A percentile compares a stretch with the other conserved stretches of the same genome.
Evolutionary conservation across 2,888 invertebrate species (phyloP).

Genomic region (Ischnura elegans): DNA sequence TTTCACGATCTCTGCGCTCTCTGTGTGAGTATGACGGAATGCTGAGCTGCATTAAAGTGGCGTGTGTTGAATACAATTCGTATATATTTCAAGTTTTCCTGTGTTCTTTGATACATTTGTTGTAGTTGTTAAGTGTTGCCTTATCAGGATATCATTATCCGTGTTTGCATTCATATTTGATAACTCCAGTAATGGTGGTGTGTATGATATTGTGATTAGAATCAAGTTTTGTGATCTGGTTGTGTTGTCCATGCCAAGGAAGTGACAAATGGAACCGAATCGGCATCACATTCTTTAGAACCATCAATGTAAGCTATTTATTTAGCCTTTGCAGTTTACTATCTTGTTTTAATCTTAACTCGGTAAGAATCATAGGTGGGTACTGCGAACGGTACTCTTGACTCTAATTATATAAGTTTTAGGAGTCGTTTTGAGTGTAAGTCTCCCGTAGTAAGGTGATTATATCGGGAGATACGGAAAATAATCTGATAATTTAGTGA

Average conservation of each 20-base stretch:
- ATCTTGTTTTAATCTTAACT: neutral
- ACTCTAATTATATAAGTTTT: conserved; percentile 38
- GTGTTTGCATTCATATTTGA: conserved; percentile 52
- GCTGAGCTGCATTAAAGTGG: conserved; percentile 67
- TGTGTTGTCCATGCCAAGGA: conserved; percentile 66
- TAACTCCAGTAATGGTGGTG: conserved; percentile 47
- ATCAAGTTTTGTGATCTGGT: conserved; percentile 52
- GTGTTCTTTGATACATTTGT: conserved; percentile 53
- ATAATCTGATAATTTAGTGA: neutral
- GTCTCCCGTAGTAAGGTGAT: neutral
- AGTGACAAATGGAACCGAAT: conserved; percentile 64
- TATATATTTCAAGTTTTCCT: conserved; percentile 59
- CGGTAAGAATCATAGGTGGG: neutral
- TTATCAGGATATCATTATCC: conserved; percentile 56
- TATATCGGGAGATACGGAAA: neutral
- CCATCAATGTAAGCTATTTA: conserved; percentile 55
- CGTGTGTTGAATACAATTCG: conserved; percentile 63
- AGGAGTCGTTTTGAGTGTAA: conserved; percentile 33
- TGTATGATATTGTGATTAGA: conserved; percentile 54
- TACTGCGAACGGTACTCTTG: neutral
- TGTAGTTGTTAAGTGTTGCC: conserved; percentile 64
- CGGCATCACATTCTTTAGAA: conserved; percentile 42
- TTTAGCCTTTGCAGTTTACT: neutral
- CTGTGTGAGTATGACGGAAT: conserved; percentile 66
- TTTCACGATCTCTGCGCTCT: conserved; percentile 66